Percentiles rank a stretch among this genome's conserved stretches.
Conservation (phyloP, 2,797 vertebrate species). For the Poecilia wingei region DNA sequence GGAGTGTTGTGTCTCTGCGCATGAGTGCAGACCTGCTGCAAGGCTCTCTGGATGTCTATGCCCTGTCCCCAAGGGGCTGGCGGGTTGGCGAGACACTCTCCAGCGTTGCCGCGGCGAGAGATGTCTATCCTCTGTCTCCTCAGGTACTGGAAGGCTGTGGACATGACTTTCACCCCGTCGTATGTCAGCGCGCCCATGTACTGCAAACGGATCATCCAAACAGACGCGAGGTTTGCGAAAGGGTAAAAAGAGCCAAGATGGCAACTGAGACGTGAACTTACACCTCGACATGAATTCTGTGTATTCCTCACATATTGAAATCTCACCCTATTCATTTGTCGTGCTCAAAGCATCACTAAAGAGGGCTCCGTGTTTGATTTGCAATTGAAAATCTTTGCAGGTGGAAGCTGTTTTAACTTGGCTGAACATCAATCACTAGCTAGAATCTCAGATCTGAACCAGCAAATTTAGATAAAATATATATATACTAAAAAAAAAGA, state of each 20-base stretch:
- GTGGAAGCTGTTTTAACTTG: neutral
- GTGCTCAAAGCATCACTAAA: neutral
- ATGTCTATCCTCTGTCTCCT: conserved; percentile 96
- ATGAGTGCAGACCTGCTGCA: conserved; percentile 89
- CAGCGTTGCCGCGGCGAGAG: conserved; percentile 94
- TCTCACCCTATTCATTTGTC: neutral
- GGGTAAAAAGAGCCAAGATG: neutral
- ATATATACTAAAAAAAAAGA: neutral
- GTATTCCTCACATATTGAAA: neutral
- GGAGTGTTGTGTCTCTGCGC: conserved; percentile 1
- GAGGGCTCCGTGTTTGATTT: neutral
- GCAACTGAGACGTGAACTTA: neutral
- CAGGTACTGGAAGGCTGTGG: conserved; percentile 95
- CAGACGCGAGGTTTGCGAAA: neutral
- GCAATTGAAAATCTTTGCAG: neutral
- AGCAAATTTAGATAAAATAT: neutral
- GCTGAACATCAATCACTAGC: neutral
- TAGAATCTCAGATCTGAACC: neutral
- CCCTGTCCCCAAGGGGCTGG: conserved; percentile 98
- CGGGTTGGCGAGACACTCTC: conserved; percentile 97
- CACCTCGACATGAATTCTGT: neutral
- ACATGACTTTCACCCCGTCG: conserved; percentile 97
- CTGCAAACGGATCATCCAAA: conserved; percentile 71
- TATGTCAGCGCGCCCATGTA: conserved; percentile 97
- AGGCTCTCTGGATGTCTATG: conserved; percentile 97